Percentiles rank a stretch among this genome's conserved stretches.
phyloP scores from a whole-genome alignment of 2,888 invertebrate species.

The Biston betularia region DNA sequence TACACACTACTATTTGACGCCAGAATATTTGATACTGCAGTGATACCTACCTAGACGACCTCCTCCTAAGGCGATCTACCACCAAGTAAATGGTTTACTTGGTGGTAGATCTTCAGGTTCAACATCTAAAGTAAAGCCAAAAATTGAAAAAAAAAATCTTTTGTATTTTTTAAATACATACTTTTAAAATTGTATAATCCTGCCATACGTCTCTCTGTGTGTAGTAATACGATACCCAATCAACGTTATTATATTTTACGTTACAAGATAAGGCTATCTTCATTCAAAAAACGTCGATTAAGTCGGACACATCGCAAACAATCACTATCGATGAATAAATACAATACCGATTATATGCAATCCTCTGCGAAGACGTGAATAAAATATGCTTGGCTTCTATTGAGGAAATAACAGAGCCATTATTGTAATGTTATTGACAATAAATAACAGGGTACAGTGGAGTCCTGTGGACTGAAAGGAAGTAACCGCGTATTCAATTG shows the following conservation, averaged over 20 bases:
- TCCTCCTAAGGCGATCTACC: too few relatives aligned
- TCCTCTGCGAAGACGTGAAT: slow-evolving; percentile 28
- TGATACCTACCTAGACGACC: too few relatives aligned
- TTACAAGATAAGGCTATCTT: slow-evolving; percentile 12
- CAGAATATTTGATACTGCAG: too few relatives aligned
- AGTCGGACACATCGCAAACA: slow-evolving; percentile 12
- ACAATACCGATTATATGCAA: slow-evolving; percentile 25
- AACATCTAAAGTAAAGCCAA: too few relatives aligned
- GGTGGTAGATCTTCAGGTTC: too few relatives aligned
- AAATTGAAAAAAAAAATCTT: too few relatives aligned
- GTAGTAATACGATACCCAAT: not conserved
- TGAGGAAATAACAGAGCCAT: slow-evolving; percentile 41
- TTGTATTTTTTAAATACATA: too few relatives aligned
- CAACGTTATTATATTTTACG: not conserved
- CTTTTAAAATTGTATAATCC: not conserved
- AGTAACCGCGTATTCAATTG: slow-evolving; percentile 35
- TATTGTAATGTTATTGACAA: slow-evolving; percentile 47
- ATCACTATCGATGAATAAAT: slow-evolving; percentile 25
- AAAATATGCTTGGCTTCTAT: slow-evolving; percentile 32
- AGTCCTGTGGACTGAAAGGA: slow-evolving; percentile 43
- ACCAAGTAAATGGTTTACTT: too few relatives aligned
- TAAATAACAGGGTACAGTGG: slow-evolving; percentile 43
- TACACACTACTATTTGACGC: too few relatives aligned
- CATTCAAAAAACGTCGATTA: slow-evolving; percentile 20
- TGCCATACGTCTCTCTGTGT: too few relatives aligned